Evolutionary conservation across 2,888 invertebrate genomes (phyloP).

Genomic region (Anarsia innoxiella): DNA sequence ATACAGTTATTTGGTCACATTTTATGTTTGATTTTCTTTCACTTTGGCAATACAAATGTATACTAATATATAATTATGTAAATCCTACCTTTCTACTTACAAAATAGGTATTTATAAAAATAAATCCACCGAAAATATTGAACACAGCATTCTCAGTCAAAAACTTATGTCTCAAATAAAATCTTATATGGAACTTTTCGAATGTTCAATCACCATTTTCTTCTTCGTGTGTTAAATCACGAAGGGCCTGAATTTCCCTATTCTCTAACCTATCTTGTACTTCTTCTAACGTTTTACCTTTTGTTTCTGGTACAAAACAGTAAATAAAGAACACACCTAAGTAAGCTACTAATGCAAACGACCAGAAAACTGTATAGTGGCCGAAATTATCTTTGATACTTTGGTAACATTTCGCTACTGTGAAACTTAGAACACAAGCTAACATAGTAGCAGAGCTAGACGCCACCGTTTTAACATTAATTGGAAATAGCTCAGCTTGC

Average conservation of each 20-base stretch:
- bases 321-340: conserved; percentile 74
- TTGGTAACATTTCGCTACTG: conserved; percentile 76
- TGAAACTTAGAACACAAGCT: conserved; percentile 72
- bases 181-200: too few species aligned
- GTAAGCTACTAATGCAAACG: conserved; percentile 71
- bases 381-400: conserved; percentile 72
- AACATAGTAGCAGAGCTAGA: conserved; percentile 74
- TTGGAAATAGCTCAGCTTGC: conserved; percentile 78
- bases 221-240: too few species aligned
- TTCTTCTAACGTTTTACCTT: conserved; percentile 76
- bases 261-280: conserved; percentile 69
- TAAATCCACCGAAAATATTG: too few species aligned
- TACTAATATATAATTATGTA: too few species aligned
- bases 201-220: too few species aligned
- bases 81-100: too few species aligned
- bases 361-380: conserved; percentile 75
- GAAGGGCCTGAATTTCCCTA: background rate
- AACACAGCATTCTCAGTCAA: too few species aligned
- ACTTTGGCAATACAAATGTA: background rate
- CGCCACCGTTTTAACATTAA: conserved; percentile 77
- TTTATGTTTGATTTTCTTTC: conserved; percentile 19
- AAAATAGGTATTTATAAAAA: too few species aligned
- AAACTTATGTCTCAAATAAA: too few species aligned
- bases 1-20: conserved; percentile 61
- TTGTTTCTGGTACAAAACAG: conserved; percentile 77